These are phyloP conservation scores for Heliconius charithonia DNA, from an alignment of 2,888 invertebrate species.

Conservation along the genomic window DNA sequence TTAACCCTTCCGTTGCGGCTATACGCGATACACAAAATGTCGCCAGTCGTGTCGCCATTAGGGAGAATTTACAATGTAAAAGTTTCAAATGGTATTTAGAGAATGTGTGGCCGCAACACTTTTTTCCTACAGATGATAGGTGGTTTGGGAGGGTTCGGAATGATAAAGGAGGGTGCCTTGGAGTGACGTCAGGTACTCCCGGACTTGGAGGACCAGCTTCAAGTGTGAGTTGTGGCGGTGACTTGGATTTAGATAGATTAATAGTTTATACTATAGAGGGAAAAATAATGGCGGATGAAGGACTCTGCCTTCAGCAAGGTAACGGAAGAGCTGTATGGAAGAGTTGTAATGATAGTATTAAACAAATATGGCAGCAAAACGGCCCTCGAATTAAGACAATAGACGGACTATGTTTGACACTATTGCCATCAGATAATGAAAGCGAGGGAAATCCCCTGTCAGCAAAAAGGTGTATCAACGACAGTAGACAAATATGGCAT, in stretches of 20 bases:
- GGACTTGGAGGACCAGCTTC: conserved; percentile 89
- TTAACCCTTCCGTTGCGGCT: conserved; percentile 87
- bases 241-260: conserved; percentile 86
- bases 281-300: conserved; percentile 93
- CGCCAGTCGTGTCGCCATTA: conserved; percentile 86
- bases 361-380: conserved; percentile 88
- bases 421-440: conserved; percentile 58
- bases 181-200: conserved; percentile 73
- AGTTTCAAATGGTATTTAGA: conserved; percentile 96
- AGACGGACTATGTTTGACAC: conserved; percentile 66
- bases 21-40: conserved; percentile 85
- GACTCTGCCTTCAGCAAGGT: conserved; percentile 90
- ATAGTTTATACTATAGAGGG: conserved; percentile 88
- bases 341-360: conserved; percentile 86
- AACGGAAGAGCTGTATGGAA: conserved; percentile 87
- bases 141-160: conserved; percentile 94
- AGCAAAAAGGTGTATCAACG: conserved; percentile 83
- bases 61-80: conserved; percentile 90
- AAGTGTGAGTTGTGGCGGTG: conserved; percentile 85
- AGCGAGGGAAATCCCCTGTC: conserved; percentile 76
- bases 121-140: conserved; percentile 93
- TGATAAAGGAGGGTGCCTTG: conserved; percentile 71
- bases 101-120: conserved; percentile 98
- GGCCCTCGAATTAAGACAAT: conserved; percentile 70
- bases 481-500: conserved; percentile 86